A percentile compares a stretch with the other conserved stretches of the same genome.
Evolutionary conservation across 92 coral and sea anemone species (phyloP).

Genomic region (Scolanthus callimorphus): DNA sequence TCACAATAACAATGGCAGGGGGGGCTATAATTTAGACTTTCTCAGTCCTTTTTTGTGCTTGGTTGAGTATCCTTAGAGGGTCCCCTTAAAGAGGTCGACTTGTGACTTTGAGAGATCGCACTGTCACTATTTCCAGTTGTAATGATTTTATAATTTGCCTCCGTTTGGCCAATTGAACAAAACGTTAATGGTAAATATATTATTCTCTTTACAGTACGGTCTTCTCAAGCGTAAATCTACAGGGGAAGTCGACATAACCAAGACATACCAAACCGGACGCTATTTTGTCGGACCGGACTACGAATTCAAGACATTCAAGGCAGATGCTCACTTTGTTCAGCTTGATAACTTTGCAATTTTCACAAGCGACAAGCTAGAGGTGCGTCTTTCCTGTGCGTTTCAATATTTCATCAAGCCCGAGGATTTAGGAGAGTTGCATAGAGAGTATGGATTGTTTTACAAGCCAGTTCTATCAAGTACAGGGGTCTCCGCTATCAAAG

Average conservation of each 20-base stretch:
- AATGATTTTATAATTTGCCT: too few relatives aligned
- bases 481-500: neutral
- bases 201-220: conserved; percentile 44
- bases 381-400: conserved; percentile 46
- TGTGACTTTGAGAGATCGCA: too few relatives aligned
- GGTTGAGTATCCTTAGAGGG: too few relatives aligned
- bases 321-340: conserved; percentile 58
- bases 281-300: conserved; percentile 72
- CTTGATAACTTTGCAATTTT: conserved; percentile 44
- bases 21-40: too few relatives aligned
- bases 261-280: conserved; percentile 56
- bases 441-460: conserved; percentile 5
- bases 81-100: too few relatives aligned
- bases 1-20: too few relatives aligned
- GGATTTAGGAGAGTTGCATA: conserved; percentile 52
- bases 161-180: too few relatives aligned
- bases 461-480: neutral
- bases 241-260: conserved; percentile 58
- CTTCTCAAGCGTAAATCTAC: conserved; percentile 64
- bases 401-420: conserved; percentile 67
- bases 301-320: conserved; percentile 56
- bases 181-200: too few relatives aligned
- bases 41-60: too few relatives aligned
- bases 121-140: too few relatives aligned
- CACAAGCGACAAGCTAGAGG: conserved; percentile 65